Evolutionary conservation across 1,140 invertebrate genomes (phyloP).

Genomic region (Diploscapter pachys): DNA sequence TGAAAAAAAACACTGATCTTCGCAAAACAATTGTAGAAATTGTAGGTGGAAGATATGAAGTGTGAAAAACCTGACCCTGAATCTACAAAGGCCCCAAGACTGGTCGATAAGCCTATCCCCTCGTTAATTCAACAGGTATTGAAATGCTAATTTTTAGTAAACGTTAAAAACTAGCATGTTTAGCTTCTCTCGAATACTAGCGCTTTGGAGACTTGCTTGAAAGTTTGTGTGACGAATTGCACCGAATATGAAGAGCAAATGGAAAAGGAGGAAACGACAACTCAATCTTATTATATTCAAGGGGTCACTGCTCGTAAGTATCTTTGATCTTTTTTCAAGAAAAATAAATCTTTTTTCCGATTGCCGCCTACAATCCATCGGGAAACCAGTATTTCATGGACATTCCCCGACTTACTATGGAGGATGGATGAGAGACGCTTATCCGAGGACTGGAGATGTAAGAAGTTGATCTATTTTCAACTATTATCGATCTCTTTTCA

Average conservation of each 20-base stretch:
- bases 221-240: slow-evolving; percentile 48
- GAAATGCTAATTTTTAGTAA: no score
- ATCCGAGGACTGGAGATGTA: slow-evolving; percentile 40
- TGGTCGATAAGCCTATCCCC: no score
- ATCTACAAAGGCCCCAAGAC: no score
- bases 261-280: slow-evolving; percentile 38
- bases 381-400: slow-evolving; percentile 59
- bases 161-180: slow-evolving; percentile 4
- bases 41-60: no score
- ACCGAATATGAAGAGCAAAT: slow-evolving; percentile 39
- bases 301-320: slow-evolving; percentile 56
- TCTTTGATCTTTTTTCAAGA: slow-evolving; percentile 5
- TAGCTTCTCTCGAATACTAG: slow-evolving; percentile 55
- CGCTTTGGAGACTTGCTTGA: slow-evolving; percentile 51
- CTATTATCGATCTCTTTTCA: slow-evolving; percentile 27
- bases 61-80: no score
- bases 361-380: slow-evolving; percentile 57
- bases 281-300: slow-evolving; percentile 57
- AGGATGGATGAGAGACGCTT: slow-evolving; percentile 60
- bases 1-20: no score
- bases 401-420: slow-evolving; percentile 59
- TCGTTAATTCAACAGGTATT: no score
- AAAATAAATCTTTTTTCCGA: slow-evolving; percentile 46
- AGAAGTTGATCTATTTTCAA: slow-evolving; percentile 18
- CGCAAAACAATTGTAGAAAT: no score